A percentile compares a stretch with the other conserved stretches of the same genome.
These are phyloP conservation scores for Desoria tigrina DNA, from an alignment of 2,888 invertebrate species.

Conservation along the genomic window DNA sequence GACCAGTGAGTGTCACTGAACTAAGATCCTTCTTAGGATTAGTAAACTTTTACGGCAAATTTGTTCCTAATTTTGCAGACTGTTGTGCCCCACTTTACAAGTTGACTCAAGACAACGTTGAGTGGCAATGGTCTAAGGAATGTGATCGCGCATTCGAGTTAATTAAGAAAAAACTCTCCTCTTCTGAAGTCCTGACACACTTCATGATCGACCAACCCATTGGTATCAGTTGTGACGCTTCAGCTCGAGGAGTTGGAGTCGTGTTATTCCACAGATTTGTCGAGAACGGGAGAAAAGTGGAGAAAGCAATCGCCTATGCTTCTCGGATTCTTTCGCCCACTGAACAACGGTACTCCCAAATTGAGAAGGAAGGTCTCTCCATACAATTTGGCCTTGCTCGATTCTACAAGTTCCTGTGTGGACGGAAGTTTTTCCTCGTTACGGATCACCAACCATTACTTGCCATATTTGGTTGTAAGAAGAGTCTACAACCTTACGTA, in stretches of 20 bases:
- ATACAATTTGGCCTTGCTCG: constrained; percentile 26
- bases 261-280: no score
- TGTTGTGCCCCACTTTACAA: constrained; percentile 54
- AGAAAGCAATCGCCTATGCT: constrained; percentile 7
- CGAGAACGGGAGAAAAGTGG: no score
- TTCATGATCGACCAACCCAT: constrained; percentile 54
- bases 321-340: neutral
- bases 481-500: constrained; percentile 14
- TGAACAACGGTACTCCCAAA: constrained; percentile 25
- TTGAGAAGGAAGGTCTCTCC: constrained; percentile 26
- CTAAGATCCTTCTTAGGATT: constrained; percentile 55
- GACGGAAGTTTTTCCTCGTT: constrained; percentile 19
- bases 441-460: constrained; percentile 29
- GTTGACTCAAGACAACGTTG: constrained; percentile 52
- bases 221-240: constrained; percentile 56
- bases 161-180: constrained; percentile 52
- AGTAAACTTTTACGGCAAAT: constrained; percentile 56
- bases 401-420: constrained; percentile 23
- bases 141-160: constrained; percentile 54
- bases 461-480: constrained; percentile 24
- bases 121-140: constrained; percentile 53
- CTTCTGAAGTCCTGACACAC: constrained; percentile 52
- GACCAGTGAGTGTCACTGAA: constrained; percentile 51
- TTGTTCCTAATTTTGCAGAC: constrained; percentile 54
- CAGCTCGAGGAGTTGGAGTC: constrained; percentile 53